Base-by-base conservation (phyloP, 2,113 vertebrate genomes). In the Trematocara marginatum region DNA sequence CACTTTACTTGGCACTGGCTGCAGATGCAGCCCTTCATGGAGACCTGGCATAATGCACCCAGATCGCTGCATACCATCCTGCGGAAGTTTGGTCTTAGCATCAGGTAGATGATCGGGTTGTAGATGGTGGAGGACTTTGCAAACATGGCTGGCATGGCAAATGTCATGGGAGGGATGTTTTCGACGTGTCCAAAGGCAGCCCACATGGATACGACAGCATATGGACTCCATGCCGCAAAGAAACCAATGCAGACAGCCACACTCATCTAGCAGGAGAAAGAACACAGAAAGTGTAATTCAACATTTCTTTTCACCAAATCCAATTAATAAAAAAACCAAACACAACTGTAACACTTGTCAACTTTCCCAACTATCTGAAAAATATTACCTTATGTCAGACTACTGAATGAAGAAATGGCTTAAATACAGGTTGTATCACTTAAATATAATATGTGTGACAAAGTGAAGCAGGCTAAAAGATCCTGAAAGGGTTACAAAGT, bases 91-190 rank as follows among this genome's bases (percentile, higher is more conserved):
- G 97, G 96, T 74, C 96, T 95, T 49, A 97, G 93, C 71, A 94
- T 83, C 6, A 97, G 88, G 89, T 94, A 96, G 49, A 96, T 87
- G 85, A 95, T 74, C 1, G 97, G 96, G 86, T 96, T 97, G 91
- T 96, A 97, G 69, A 96, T 93, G 40, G 95, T 96, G 78, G 96
- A 97, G 29, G 96, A 96, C 87, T 97, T 97, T 83, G 96, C 94
- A 83, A 97, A 97, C 91, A 96, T 93, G 84, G 96, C 96, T 2
- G 96, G 95, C 26, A 96, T 79, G 54, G 96, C 96, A 86, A 97
- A 97, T 2, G 95, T 95, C 85, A 96, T 53, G 4, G 95, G 96
- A 18, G 95, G 95, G 88, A 97, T 96, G 90, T 88, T 93, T 6
- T 96, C 93, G 15, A 95, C 79, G 7, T 92, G 93, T 86, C 96